phyloP scores from a whole-genome alignment of 2,888 invertebrate genomes.

The Salticus scenicus region DNA sequence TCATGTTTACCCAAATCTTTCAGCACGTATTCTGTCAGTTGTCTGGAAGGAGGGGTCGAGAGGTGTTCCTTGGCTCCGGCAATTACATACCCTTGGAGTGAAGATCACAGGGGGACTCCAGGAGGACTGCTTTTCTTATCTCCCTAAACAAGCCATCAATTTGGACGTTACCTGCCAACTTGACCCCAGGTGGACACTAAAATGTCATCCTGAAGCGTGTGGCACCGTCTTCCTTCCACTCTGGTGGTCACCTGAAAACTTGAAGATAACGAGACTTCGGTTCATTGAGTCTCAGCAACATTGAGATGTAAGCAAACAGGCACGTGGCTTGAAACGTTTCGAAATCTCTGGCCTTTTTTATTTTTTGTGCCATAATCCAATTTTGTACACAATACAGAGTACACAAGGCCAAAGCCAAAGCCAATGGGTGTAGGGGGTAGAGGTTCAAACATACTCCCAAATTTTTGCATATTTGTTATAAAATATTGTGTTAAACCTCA shows the following conservation, averaged over 20 bases:
- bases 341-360: too few relatives aligned
- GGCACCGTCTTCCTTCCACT: not conserved
- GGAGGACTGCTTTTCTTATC: not conserved
- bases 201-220: not conserved
- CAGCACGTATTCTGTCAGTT: not conserved
- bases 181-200: not conserved
- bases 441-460: too few relatives aligned
- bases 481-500: too few relatives aligned
- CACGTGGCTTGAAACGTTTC: not conserved
- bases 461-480: too few relatives aligned
- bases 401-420: too few relatives aligned
- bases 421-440: too few relatives aligned
- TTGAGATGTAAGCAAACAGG: not conserved
- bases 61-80: not conserved
- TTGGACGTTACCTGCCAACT: not conserved
- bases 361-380: too few relatives aligned
- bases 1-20: not conserved
- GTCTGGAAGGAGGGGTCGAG: not conserved
- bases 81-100: not conserved
- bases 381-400: too few relatives aligned
- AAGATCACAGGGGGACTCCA: not conserved
- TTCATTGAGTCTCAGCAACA: not conserved
- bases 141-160: conserved; percentile 14
- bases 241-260: conserved; percentile 9
- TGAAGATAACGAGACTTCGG: not conserved